Evolutionary conservation across 1,140 invertebrate species (phyloP).

Genomic region (Micrasema longulum): DNA sequence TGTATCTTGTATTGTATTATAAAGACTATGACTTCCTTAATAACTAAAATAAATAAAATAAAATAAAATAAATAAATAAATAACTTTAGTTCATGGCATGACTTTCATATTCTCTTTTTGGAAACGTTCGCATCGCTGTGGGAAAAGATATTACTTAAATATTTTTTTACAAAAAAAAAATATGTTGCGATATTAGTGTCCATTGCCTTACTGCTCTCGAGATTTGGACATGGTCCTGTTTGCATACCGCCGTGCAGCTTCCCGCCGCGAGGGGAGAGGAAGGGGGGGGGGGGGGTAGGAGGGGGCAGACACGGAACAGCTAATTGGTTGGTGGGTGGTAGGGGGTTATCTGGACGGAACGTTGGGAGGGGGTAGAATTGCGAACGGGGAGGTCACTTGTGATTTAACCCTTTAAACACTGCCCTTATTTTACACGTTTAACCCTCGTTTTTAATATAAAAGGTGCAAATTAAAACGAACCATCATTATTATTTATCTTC

Average conservation of each 20-base stretch:
- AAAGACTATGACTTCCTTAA: too few relatives aligned
- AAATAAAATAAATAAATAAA: too few relatives aligned
- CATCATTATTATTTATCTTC: too few relatives aligned
- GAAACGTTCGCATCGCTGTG: not conserved
- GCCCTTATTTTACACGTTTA: constrained; percentile 1
- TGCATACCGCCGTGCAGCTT: not conserved
- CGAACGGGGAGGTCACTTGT: constrained; percentile 1
- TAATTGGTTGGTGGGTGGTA: constrained; percentile 44
- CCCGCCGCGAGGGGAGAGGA: not conserved
- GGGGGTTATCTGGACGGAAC: too few relatives aligned
- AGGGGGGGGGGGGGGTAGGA: too few relatives aligned
- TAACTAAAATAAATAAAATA: too few relatives aligned
- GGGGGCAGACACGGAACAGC: constrained; percentile 43
- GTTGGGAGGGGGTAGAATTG: not conserved
- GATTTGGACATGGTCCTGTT: not conserved
- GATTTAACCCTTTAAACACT: constrained; percentile 17
- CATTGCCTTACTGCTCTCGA: not conserved
- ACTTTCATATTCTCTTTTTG: too few relatives aligned
- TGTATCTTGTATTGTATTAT: too few relatives aligned
- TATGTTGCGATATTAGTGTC: not conserved
- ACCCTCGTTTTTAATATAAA: not conserved
- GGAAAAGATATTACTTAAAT: not conserved
- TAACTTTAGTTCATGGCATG: too few relatives aligned
- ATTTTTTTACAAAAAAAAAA: not conserved
- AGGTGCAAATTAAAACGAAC: too few relatives aligned